Conservation (phyloP, 2,888 invertebrate species). For the Caenorhabditis doughertyi region DNA sequence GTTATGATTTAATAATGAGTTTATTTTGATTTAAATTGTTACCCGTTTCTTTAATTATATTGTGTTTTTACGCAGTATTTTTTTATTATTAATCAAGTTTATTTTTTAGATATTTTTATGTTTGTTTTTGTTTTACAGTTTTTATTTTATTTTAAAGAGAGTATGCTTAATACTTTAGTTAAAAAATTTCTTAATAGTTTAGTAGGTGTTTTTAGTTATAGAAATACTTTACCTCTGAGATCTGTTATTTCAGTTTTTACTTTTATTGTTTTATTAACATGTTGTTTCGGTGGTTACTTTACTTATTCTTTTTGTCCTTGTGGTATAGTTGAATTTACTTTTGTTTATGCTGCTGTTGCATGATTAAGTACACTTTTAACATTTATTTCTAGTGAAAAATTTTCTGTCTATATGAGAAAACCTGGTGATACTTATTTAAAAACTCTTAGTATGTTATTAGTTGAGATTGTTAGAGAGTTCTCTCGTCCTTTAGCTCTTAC, state of each 20-base stretch:
- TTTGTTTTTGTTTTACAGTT: constrained; percentile 76
- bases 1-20: constrained; percentile 72
- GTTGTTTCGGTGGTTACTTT: constrained; percentile 83
- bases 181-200: constrained; percentile 73
- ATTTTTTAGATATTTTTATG: constrained; percentile 76
- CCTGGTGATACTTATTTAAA: constrained; percentile 72
- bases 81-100: constrained; percentile 75
- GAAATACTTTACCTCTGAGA: constrained; percentile 65
- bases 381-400: constrained; percentile 74
- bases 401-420: constrained; percentile 76
- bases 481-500: constrained; percentile 77
- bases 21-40: constrained; percentile 73
- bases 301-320: constrained; percentile 77
- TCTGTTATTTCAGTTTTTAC: constrained; percentile 76
- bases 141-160: constrained; percentile 76
- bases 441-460: constrained; percentile 73
- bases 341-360: constrained; percentile 83
- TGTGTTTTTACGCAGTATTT: constrained; percentile 66
- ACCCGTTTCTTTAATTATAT: constrained; percentile 70
- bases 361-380: constrained; percentile 74
- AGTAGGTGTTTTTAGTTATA: constrained; percentile 75
- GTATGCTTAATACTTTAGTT: constrained; percentile 72
- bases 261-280: constrained; percentile 82
- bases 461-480: constrained; percentile 77
- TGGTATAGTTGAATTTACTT: constrained; percentile 84